Percentiles rank a stretch among this genome's conserved stretches.
Evolutionary conservation across 2,888 invertebrate species (phyloP).

Genomic region (Apotomis turbidana): DNA sequence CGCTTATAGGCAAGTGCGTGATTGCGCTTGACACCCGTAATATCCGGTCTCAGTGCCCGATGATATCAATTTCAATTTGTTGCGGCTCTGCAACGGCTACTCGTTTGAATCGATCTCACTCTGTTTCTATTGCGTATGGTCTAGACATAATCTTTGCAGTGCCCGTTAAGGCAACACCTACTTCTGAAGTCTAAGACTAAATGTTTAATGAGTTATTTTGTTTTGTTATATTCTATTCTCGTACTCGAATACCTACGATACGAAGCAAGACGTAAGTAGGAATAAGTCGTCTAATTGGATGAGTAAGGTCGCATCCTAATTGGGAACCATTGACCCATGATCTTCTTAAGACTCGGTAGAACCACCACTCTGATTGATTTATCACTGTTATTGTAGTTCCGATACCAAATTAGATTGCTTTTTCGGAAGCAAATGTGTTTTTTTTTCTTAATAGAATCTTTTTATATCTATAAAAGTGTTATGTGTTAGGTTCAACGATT

Average conservation of each 20-base stretch:
- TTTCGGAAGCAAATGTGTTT: background rate
- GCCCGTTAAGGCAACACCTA: background rate
- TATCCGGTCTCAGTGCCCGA: constrained; percentile 79
- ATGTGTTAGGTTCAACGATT: too few relatives aligned
- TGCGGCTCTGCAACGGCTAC: constrained; percentile 76
- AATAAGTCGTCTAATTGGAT: constrained; percentile 30
- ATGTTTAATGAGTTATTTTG: too few relatives aligned
- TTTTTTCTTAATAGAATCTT: too few relatives aligned
- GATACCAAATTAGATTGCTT: constrained; percentile 1
- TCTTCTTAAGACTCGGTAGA: constrained; percentile 25
- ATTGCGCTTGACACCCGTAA: constrained; percentile 81
- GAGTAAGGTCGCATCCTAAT: constrained; percentile 30
- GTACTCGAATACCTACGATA: background rate
- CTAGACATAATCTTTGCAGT: constrained; percentile 74
- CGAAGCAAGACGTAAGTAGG: constrained; percentile 11
- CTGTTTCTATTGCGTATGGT: constrained; percentile 78
- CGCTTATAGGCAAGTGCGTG: constrained; percentile 69
- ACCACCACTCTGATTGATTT: constrained; percentile 23
- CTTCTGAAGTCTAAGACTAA: background rate
- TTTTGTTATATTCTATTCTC: too few relatives aligned
- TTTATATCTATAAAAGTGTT: too few relatives aligned
- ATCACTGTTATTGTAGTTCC: constrained; percentile 6
- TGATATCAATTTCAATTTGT: constrained; percentile 84
- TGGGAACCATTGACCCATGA: constrained; percentile 25
- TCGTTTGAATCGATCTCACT: constrained; percentile 78